These are phyloP conservation scores for Hipposideros armiger DNA, from an alignment of 2,113 vertebrate species.

Conservation along the genomic window DNA sequence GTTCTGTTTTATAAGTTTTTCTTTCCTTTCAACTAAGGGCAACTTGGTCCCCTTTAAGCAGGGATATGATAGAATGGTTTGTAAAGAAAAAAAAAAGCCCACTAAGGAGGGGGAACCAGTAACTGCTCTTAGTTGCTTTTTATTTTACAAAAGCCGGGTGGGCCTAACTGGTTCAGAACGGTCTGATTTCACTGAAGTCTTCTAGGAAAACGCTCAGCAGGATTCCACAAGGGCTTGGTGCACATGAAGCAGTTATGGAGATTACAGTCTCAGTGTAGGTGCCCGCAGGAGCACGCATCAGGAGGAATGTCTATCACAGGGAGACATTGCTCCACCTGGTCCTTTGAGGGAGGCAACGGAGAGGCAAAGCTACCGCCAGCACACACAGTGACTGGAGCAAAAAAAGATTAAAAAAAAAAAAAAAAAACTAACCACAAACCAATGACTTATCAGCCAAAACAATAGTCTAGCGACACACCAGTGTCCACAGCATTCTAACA, in stretches of 20 bases:
- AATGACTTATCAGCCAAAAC: slow-evolving; percentile 89
- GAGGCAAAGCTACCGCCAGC: slow-evolving; percentile 91
- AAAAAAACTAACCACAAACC: slow-evolving; percentile 89
- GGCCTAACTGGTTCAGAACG: neutral
- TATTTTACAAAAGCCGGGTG: neutral
- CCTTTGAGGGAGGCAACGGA: slow-evolving; percentile 89
- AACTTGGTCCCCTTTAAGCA: slow-evolving; percentile 66
- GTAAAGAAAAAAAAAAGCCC: neutral
- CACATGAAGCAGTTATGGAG: slow-evolving; percentile 95
- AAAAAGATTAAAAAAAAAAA: slow-evolving; percentile 82
- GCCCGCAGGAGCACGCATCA: slow-evolving; percentile 88
- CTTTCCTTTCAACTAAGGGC: slow-evolving; percentile 61
- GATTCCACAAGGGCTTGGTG: slow-evolving; percentile 96
- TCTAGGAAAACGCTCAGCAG: slow-evolving; percentile 90
- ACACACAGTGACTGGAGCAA: slow-evolving; percentile 89
- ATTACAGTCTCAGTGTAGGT: slow-evolving; percentile 90
- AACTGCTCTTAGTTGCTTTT: slow-evolving; percentile 65
- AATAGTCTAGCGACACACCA: slow-evolving; percentile 87
- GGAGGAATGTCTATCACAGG: slow-evolving; percentile 89
- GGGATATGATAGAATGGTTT: neutral
- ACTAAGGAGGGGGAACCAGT: neutral
- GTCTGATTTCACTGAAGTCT: slow-evolving; percentile 78
- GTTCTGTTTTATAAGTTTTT: slow-evolving; percentile 69
- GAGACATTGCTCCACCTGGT: slow-evolving; percentile 91
- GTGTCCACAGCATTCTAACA: slow-evolving; percentile 88